A percentile compares a stretch with the other conserved stretches of the same genome.
Conservation (phyloP, 2,113 vertebrate species). For the Piprites chloris region DNA sequence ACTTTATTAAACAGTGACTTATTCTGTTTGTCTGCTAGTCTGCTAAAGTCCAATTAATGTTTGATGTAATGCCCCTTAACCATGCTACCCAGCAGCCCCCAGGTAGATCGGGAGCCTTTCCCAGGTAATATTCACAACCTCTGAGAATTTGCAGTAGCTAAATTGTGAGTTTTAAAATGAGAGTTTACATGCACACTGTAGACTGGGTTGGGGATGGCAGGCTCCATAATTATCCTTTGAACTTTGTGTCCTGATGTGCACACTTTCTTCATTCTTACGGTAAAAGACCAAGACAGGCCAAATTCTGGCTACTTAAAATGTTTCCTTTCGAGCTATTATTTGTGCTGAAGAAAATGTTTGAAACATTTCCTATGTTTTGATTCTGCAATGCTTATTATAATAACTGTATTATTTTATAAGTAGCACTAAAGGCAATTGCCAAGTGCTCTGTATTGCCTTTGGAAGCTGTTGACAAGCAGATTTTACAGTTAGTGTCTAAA, state of each 20-base stretch:
- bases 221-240: neutral
- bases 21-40: neutral
- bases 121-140: neutral
- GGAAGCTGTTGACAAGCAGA: neutral
- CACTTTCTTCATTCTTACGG: neutral
- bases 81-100: neutral
- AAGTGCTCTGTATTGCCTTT: neutral
- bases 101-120: neutral
- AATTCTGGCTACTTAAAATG: neutral
- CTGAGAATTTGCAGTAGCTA: neutral
- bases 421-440: neutral
- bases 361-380: neutral
- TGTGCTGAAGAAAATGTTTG: neutral
- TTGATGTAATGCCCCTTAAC: neutral
- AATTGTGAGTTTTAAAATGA: neutral
- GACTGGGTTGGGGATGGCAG: neutral
- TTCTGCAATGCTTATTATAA: neutral
- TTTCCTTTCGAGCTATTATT: neutral
- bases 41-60: neutral
- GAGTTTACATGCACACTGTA: neutral
- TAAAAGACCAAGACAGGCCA: neutral
- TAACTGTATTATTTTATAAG: neutral
- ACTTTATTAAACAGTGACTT: neutral
- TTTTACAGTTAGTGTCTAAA: neutral
- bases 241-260: neutral